phyloP scores from a whole-genome alignment of 30 jellyfish, hydroid and myxozoan genomes.

The Mastigias papua region DNA sequence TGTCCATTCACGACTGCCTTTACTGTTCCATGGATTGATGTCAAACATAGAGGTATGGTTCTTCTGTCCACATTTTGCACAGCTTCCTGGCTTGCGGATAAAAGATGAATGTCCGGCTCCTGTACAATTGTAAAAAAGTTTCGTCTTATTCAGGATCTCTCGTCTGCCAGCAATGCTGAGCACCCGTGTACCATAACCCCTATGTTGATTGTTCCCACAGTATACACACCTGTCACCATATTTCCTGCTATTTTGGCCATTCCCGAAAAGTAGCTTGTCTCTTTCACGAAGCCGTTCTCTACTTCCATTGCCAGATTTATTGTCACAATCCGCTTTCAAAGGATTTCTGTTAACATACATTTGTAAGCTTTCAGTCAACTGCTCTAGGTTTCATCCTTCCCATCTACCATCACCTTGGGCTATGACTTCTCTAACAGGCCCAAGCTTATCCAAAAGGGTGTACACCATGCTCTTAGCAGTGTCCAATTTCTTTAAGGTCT shows the following conservation, averaged over 20 bases:
- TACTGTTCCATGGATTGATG: slow-evolving; percentile 18
- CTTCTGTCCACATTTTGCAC: slow-evolving; percentile 31
- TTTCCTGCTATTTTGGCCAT: too few relatives aligned
- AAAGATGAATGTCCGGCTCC: slow-evolving; percentile 45
- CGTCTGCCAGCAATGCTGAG: too few relatives aligned
- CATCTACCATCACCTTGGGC: slow-evolving; percentile 61
- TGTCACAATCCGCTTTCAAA: neutral
- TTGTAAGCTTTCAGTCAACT: slow-evolving; percentile 53
- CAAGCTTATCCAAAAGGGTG: slow-evolving; percentile 59
- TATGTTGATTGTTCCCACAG: slow-evolving; percentile 8
- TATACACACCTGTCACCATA: neutral
- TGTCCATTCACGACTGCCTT: neutral
- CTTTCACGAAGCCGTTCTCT: slow-evolving; percentile 14
- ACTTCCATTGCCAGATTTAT: too few relatives aligned
- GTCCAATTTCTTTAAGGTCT: slow-evolving; percentile 59
- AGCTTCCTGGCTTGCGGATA: slow-evolving; percentile 33
- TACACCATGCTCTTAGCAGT: slow-evolving; percentile 61
- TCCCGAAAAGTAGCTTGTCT: slow-evolving; percentile 52
- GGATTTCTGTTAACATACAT: slow-evolving; percentile 70
- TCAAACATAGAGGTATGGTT: slow-evolving; percentile 55
- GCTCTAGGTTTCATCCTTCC: slow-evolving; percentile 62
- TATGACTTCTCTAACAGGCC: slow-evolving; percentile 65
- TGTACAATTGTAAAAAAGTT: too few relatives aligned
- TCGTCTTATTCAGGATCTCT: too few relatives aligned
- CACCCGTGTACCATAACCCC: too few relatives aligned